Conservation (phyloP, 2,888 invertebrate genomes). For the Endomychus coccineus region DNA sequence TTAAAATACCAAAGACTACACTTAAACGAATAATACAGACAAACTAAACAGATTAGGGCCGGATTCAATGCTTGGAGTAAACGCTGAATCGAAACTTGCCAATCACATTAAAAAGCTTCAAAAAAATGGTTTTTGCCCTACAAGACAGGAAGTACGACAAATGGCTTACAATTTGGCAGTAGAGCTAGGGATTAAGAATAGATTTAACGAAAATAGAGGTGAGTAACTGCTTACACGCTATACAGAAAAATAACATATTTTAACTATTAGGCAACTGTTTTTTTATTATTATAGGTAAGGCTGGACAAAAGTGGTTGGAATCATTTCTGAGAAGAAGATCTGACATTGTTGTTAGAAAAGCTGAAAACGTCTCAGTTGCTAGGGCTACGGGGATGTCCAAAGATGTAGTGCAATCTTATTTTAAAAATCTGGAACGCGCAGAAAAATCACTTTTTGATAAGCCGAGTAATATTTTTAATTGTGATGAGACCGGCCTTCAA, state of each 20-base stretch:
- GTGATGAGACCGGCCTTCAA: slow-evolving; percentile 33
- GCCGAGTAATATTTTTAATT: slow-evolving; percentile 11
- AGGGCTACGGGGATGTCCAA: neutral
- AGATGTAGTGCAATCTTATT: slow-evolving; percentile 12
- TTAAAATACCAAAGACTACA: neutral
- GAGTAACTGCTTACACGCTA: no score
- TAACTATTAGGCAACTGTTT: neutral
- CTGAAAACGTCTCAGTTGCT: slow-evolving; percentile 16
- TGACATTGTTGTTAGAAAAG: slow-evolving; percentile 12
- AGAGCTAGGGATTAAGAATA: slow-evolving; percentile 14
- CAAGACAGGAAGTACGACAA: slow-evolving; percentile 12
- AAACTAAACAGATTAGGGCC: slow-evolving; percentile 9
- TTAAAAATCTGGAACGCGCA: slow-evolving; percentile 23
- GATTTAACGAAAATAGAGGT: slow-evolving; percentile 11
- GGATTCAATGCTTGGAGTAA: slow-evolving; percentile 8
- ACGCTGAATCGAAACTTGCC: slow-evolving; percentile 10
- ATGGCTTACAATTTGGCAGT: slow-evolving; percentile 18
- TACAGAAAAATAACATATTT: no score
- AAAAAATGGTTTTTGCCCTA: slow-evolving; percentile 18
- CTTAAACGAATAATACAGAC: neutral
- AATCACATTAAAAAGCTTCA: slow-evolving; percentile 17
- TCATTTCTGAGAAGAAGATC: slow-evolving; percentile 14
- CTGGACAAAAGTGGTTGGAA: slow-evolving; percentile 16
- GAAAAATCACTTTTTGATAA: slow-evolving; percentile 24
- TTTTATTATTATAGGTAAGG: slow-evolving; percentile 4